Conservation (phyloP, 2,888 invertebrate genomes). For the Hypolimnas misippus region DNA sequence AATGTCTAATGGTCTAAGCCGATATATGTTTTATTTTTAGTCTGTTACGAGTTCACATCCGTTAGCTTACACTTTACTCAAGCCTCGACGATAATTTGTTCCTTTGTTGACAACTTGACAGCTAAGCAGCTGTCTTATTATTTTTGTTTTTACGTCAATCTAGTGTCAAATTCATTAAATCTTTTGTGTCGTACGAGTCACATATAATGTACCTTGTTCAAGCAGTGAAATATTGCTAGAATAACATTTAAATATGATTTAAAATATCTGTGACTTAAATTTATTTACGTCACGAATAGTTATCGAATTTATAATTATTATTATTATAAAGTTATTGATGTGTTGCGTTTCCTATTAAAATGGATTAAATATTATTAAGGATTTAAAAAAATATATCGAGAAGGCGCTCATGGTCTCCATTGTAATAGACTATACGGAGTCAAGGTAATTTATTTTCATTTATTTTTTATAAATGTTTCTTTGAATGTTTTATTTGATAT, state of each 20-base stretch:
- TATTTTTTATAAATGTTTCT: neutral
- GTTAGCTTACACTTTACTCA: too few relatives aligned
- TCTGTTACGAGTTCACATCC: too few relatives aligned
- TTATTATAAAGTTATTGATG: neutral
- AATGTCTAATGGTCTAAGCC: too few relatives aligned
- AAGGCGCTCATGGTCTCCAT: slow-evolving; percentile 23
- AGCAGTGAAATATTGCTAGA: neutral
- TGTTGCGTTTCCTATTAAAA: neutral
- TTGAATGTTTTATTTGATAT: neutral
- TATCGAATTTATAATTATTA: neutral
- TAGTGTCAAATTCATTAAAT: neutral
- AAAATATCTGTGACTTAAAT: neutral
- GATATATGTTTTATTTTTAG: too few relatives aligned
- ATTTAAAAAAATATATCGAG: slow-evolving; percentile 8
- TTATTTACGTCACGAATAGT: neutral
- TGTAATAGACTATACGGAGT: slow-evolving; percentile 1
- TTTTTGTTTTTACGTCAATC: too few relatives aligned
- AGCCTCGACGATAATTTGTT: too few relatives aligned
- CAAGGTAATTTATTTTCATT: slow-evolving; percentile 20
- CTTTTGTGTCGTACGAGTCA: neutral
- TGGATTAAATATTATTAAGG: neutral
- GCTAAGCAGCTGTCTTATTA: too few relatives aligned
- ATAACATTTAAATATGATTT: slow-evolving; percentile 7
- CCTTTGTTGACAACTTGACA: too few relatives aligned
- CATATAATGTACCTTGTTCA: slow-evolving; percentile 1